phyloP scores from a whole-genome alignment of 2,888 invertebrate genomes.

The Monoplex corrugatus region DNA sequence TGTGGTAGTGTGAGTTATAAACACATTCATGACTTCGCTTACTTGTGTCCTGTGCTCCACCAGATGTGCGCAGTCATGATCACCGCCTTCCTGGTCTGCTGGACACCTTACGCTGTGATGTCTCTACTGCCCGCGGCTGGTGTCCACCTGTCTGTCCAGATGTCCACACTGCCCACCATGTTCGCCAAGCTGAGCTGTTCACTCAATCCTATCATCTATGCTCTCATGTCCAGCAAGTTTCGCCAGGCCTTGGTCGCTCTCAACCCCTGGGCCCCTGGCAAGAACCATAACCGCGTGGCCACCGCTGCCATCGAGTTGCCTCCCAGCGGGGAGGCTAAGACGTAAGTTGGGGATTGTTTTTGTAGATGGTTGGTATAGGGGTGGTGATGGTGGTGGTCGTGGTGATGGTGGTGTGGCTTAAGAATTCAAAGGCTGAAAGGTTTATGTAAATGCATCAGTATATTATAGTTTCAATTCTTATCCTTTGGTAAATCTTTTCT shows the following conservation, averaged over 20 bases:
- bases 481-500: no score
- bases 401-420: no score
- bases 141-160: constrained; percentile 13
- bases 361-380: no score
- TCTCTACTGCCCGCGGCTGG: constrained; percentile 48
- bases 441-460: no score
- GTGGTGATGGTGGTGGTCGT: no score
- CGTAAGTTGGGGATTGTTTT: background rate
- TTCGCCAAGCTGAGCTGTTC: constrained; percentile 60
- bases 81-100: constrained; percentile 50
- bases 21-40: background rate
- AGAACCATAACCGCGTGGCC: background rate
- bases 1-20: no score
- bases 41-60: no score
- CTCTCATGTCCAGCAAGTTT: constrained; percentile 52
- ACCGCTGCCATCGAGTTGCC: background rate
- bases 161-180: constrained; percentile 59
- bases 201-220: constrained; percentile 58
- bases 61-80: constrained; percentile 60
- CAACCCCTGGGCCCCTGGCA: background rate
- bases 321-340: background rate
- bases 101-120: constrained; percentile 60
- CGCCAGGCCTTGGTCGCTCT: constrained; percentile 48
- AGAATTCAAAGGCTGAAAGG: no score
- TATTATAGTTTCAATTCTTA: no score